Evolutionary conservation across 2,113 vertebrate genomes (phyloP), one percentile per base, ranked within the genome.

Genomic region (Tauraco erythrolophus): DNA sequence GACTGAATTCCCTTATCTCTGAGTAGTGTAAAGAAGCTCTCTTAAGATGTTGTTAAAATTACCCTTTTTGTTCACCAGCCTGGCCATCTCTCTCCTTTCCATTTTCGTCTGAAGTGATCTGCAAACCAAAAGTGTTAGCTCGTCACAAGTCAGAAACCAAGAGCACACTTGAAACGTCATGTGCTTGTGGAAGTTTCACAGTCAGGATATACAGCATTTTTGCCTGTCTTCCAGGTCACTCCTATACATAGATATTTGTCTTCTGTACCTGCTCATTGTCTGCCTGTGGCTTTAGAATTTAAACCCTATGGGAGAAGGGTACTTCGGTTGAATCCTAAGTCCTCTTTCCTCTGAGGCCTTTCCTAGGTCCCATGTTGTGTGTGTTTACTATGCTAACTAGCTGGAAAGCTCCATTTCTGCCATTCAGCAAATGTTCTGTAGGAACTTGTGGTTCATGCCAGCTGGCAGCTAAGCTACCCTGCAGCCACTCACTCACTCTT

Each of bases 201-300:
- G 60, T 48, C 17, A 46, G 25, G 43, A 64, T 57, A 37, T 28
- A 24, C 6, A 45, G 7, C 21, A 13, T 53, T 53, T 84, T 71
- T 66, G 14, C 27, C 46, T 48, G 37, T 61, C 22, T 61, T 72
- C 22, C n/a, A 48, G 10, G 22, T 48, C 9, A 12, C 7, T 68
- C 9, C 39, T n/a, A 2, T 58, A 28, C 2, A 3, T 64, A 17
- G 4, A 0, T 19, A 5, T 48, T 30, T 64, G 50, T 46, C 18
- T 50, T 43, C 41, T 43, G 14, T 53, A 27, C 21, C 28, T 64
- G 31, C 9, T 58, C 3, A 4, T 45, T 43, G 28, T 27, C 51
- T 31, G 12, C 30, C 14, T 54, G 6, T 45, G 28, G 16, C 56
- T 76, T 70, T 43, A 70, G 35, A 50, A 56, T 24, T 19, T 28